A percentile compares a stretch with the other conserved stretches of the same genome.
Evolutionary conservation across 2,797 vertebrate species (phyloP).

Genomic region (Poliocrania exsul): DNA sequence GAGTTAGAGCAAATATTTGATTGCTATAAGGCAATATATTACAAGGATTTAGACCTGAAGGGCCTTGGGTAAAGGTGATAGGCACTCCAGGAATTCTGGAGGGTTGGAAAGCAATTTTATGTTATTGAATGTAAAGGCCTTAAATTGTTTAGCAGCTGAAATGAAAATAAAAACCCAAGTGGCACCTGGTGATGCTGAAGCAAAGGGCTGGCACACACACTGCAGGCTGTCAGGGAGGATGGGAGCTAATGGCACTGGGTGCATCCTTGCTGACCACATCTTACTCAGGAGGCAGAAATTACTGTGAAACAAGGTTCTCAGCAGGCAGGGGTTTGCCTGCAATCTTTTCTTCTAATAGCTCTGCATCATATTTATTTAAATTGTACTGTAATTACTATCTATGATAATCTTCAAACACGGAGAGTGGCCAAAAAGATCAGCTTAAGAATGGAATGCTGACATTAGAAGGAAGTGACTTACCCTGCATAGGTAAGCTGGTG

Average conservation of each 20-base stretch:
- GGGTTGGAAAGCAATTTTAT: not conserved
- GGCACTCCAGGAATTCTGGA: not conserved
- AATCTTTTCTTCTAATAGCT: not conserved
- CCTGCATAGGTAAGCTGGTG: not conserved
- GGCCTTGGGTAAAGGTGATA: not conserved
- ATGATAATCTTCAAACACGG: not conserved
- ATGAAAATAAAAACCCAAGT: not conserved
- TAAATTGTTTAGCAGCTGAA: not conserved
- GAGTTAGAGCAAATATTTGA: not conserved
- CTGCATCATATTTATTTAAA: not conserved
- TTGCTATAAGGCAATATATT: not conserved
- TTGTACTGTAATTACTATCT: not conserved
- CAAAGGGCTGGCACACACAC: fast-evolving
- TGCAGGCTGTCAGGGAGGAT: not conserved
- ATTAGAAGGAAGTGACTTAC: not conserved
- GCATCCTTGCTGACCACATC: not conserved
- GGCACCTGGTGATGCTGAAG: not conserved
- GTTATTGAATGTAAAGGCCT: not conserved
- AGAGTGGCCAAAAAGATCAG: not conserved
- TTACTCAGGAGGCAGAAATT: not conserved
- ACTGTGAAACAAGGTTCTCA: not conserved
- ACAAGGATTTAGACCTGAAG: not conserved
- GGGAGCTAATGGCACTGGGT: not conserved
- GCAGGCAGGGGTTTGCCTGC: not conserved
- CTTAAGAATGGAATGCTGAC: not conserved